A percentile compares a stretch with the other conserved stretches of the same genome.
Conservation (phyloP, 2,888 invertebrate genomes). For the Micoletzkya japonica region DNA sequence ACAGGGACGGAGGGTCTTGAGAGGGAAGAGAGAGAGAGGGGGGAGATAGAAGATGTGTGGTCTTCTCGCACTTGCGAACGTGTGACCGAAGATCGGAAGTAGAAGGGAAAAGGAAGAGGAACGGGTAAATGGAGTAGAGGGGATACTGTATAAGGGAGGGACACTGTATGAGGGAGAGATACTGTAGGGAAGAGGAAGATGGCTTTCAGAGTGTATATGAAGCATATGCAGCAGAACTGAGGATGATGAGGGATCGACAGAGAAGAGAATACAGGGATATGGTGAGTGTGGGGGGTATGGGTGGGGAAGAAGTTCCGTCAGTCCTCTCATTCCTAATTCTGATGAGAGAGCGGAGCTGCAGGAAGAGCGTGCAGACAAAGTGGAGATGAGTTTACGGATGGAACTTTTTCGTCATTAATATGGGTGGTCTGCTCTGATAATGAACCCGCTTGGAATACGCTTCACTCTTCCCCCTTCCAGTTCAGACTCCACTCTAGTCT, state of each 20-base stretch:
- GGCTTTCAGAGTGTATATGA: constrained; percentile 15
- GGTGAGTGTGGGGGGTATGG: not conserved
- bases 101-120: too few species aligned
- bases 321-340: too few species aligned
- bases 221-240: constrained; percentile 22
- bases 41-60: not conserved
- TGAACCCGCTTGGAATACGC: too few species aligned
- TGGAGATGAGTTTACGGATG: too few species aligned
- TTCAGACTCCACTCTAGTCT: too few species aligned
- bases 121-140: not conserved
- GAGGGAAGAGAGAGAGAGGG: not conserved
- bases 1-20: not conserved
- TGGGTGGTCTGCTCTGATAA: too few species aligned
- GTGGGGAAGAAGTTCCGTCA: too few species aligned
- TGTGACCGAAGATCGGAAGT: not conserved
- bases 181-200: not conserved
- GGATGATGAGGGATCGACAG: constrained; percentile 14
- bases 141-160: not conserved
- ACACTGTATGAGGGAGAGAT: not conserved
- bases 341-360: not conserved
- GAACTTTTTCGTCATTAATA: not conserved
- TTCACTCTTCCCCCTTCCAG: too few species aligned
- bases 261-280: constrained; percentile 25
- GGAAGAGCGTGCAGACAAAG: too few species aligned
- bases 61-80: not conserved